These are phyloP conservation scores for Mus caroli DNA, from an alignment of 2,797 vertebrate genomes.

Conservation along the genomic window DNA sequence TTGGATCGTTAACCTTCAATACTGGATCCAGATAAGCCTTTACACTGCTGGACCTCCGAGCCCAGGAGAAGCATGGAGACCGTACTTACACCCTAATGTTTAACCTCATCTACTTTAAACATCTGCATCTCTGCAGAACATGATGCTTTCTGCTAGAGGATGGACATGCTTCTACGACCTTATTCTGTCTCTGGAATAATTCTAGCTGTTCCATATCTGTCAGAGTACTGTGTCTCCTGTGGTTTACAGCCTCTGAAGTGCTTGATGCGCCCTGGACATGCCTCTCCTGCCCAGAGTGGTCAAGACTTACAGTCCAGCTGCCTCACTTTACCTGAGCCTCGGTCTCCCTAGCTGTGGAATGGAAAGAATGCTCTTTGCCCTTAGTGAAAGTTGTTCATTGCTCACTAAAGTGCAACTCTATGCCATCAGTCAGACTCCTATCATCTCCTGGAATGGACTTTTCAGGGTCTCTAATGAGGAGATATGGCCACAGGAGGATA, in stretches of 20 bases:
- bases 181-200: not conserved
- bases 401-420: not conserved
- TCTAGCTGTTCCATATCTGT: not conserved
- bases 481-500: not conserved
- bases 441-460: not conserved
- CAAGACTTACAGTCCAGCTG: not conserved
- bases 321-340: not conserved
- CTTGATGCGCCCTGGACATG: not conserved
- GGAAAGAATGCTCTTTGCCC: not conserved
- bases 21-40: not conserved
- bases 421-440: not conserved
- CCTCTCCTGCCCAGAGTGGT: not conserved
- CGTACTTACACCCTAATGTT: not conserved
- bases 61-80: not conserved
- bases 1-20: not conserved
- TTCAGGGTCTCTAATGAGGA: not conserved
- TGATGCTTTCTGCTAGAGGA: not conserved
- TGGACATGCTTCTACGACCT: not conserved
- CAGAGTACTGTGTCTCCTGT: not conserved
- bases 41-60: not conserved
- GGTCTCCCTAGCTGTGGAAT: not conserved
- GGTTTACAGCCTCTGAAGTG: accelerated
- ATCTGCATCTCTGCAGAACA: not conserved
- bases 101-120: not conserved
- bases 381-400: not conserved